A percentile compares a stretch with the other conserved stretches of the same genome.
Conservation (phyloP, 2,888 invertebrate genomes). For the Pheosia gnoma region DNA sequence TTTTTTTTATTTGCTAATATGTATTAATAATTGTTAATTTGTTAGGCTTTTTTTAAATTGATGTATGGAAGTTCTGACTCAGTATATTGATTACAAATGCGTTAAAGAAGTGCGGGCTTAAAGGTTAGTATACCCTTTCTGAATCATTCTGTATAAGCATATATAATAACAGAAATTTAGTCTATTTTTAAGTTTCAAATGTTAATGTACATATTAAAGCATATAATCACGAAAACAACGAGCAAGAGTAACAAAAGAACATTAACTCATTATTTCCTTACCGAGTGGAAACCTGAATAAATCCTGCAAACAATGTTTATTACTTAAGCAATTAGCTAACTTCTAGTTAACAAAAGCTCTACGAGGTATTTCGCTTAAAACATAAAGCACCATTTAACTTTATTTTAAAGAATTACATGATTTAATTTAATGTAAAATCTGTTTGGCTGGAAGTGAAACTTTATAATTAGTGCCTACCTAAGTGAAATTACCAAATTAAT, state of each 20-base stretch:
- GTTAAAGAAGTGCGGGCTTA: too few relatives aligned
- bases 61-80: too few relatives aligned
- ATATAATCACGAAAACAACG: background rate
- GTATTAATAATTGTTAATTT: too few relatives aligned
- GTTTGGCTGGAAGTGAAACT: background rate
- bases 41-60: too few relatives aligned
- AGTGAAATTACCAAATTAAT: too few relatives aligned
- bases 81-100: too few relatives aligned
- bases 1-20: too few relatives aligned
- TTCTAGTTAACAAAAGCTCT: conserved; percentile 4
- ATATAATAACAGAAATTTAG: too few relatives aligned
- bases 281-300: conserved; percentile 1
- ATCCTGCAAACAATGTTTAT: conserved; percentile 4
- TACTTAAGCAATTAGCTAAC: conserved; percentile 4
- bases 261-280: background rate
- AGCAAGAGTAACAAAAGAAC: background rate
- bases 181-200: too few relatives aligned
- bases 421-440: conserved; percentile 2
- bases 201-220: conserved; percentile 30
- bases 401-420: background rate
- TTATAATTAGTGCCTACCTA: background rate
- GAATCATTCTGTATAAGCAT: too few relatives aligned
- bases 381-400: background rate
- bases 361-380: background rate
- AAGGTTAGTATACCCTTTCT: too few relatives aligned